Evolutionary conservation across 2,113 vertebrate genomes (phyloP), one percentile per base, ranked within the genome.

Genomic region (Neofelis nebulosa): DNA sequence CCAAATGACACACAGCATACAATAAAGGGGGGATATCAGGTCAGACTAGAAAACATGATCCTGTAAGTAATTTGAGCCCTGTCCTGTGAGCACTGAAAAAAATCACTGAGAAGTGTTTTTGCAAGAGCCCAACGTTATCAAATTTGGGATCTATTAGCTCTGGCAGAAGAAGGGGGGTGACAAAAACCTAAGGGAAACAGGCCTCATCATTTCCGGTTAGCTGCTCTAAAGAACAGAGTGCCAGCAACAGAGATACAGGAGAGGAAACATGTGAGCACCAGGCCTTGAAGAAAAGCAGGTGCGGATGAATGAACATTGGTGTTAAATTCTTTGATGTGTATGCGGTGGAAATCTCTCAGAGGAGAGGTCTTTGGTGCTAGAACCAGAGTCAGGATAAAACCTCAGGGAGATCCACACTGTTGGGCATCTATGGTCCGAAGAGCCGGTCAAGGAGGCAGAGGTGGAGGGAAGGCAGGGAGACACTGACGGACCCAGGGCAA

Each of bases 251-350:
- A 90, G 57, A 52, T 45, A 45, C 27, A 38, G 69, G 21, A 80
- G 38, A 80, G 29, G 50, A 92, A 81, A 86, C 21, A 85, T 1
- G 38, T 33, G 52, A 41, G 25, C 82, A 27, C n/a, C 8, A 18
- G 41, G 23, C 27, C n/a, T 19, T 3, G 25, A 82, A 48, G 41
- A 63, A 8, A 65, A 73, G 41, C 8, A 12, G 38, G n/a, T 8
- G 11, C 1, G 0, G 5, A 36, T 7, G 15, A 48, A 36, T 15
- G 9, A 25, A n/a, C n/a, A 13, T 0, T 0, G 6, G 23, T 0
- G 8, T 57, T 11, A 25, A 25, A 8, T 8, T 0, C 8, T 12
- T 1, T 0, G 13, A 0, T 1, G 23, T 16, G 36, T 41, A 27
- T 45, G 15, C 21, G 18, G 25, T 61, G 74, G 16, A 11, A 55